phyloP scores from a whole-genome alignment of 1,140 invertebrate genomes.

The Aphidius ervi region DNA sequence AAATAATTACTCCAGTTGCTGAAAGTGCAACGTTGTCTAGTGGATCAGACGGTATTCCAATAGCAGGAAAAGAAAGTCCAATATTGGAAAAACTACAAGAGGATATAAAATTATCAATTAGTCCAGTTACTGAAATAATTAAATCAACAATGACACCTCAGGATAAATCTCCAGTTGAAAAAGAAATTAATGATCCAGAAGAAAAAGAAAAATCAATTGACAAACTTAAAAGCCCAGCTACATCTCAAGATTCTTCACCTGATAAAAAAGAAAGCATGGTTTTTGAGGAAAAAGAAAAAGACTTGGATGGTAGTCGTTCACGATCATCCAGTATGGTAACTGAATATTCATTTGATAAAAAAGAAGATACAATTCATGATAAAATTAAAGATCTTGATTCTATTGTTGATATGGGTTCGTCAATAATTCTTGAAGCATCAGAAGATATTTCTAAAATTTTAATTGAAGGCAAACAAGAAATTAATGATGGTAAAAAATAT shows the following conservation, averaged over 20 bases:
- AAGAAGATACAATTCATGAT: conserved; percentile 12
- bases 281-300: not conserved
- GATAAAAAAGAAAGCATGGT: not conserved
- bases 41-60: not conserved
- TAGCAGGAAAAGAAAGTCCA: not conserved
- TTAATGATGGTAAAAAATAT: not conserved
- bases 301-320: no score
- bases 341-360: not conserved
- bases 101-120: conserved; percentile 13
- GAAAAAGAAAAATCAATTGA: not conserved
- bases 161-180: no score
- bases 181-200: no score
- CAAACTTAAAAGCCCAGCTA: not conserved
- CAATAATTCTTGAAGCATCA: no score
- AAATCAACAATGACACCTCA: no score
- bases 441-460: not conserved
- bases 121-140: not conserved
- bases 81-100: no score
- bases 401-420: not conserved
- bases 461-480: no score
- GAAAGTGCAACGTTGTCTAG: not conserved
- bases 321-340: not conserved
- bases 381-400: not conserved
- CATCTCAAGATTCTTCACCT: no score
- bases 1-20: not conserved